These are phyloP conservation scores for Lepus americanus DNA, from an alignment of 2,113 vertebrate genomes.

Conservation along the genomic window DNA sequence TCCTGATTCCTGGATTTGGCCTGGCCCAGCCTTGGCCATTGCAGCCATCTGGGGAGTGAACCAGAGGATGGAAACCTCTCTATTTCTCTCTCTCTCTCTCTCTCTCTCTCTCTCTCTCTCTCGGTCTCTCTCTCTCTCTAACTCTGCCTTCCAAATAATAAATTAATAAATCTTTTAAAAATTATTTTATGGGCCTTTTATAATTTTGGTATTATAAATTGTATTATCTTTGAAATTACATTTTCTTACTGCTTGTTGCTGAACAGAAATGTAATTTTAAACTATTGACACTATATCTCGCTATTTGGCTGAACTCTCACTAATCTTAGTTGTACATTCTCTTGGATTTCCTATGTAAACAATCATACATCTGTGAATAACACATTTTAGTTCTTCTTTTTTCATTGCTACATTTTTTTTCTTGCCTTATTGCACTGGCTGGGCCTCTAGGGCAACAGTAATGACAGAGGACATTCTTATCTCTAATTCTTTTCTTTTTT, in stretches of 20 bases:
- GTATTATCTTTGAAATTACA: constrained; percentile 12
- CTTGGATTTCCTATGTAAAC: not conserved
- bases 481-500: not conserved
- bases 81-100: too few species aligned
- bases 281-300: not conserved
- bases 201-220: not conserved
- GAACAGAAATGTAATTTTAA: constrained; percentile 3
- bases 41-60: too few species aligned
- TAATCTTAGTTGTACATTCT: not conserved
- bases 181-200: not conserved
- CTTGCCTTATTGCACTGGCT: not conserved
- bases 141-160: too few species aligned
- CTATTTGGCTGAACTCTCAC: not conserved
- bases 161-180: too few species aligned
- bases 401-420: not conserved
- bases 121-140: too few species aligned
- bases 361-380: not conserved
- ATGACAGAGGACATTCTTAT: not conserved
- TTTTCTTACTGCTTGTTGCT: not conserved
- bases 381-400: not conserved
- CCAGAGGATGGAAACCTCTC: too few species aligned
- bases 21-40: too few species aligned
- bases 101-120: too few species aligned
- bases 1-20: too few species aligned
- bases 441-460: not conserved